phyloP scores from a whole-genome alignment of 1,140 invertebrate genomes.

The Watersipora subatra region DNA sequence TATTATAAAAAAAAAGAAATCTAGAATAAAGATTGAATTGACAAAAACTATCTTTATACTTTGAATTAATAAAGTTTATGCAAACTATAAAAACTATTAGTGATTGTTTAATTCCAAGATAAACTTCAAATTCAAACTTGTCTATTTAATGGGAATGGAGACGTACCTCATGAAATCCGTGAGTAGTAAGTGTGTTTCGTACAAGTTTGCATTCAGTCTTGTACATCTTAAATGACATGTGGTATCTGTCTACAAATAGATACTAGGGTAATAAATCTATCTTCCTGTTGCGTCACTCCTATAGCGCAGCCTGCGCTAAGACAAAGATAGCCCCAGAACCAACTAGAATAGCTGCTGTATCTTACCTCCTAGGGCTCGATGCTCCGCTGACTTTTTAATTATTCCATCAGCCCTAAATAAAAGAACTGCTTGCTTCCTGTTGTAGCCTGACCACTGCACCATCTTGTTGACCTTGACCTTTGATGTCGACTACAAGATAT shows the following conservation, averaged over 20 bases:
- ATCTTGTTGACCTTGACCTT: background rate
- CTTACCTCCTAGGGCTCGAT: slow-evolving; percentile 33
- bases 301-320: background rate
- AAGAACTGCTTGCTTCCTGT: slow-evolving; percentile 29
- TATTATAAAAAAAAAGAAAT: background rate
- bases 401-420: slow-evolving; percentile 28
- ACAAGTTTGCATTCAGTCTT: slow-evolving; percentile 36
- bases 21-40: background rate
- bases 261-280: background rate
- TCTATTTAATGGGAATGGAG: too few species aligned
- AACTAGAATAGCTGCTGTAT: background rate
- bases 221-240: slow-evolving; percentile 38
- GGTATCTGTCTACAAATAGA: slow-evolving; percentile 33
- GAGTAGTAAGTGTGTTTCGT: slow-evolving; percentile 27
- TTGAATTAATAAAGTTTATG: background rate
- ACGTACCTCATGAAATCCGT: slow-evolving; percentile 39
- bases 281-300: background rate
- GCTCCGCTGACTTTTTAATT: slow-evolving; percentile 21
- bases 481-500: too few species aligned
- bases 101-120: too few species aligned
- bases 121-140: too few species aligned
- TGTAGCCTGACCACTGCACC: slow-evolving; percentile 31
- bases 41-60: background rate
- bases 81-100: too few species aligned
- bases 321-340: background rate